phyloP scores from a whole-genome alignment of 2,113 vertebrate genomes.

The Origma solitaria region DNA sequence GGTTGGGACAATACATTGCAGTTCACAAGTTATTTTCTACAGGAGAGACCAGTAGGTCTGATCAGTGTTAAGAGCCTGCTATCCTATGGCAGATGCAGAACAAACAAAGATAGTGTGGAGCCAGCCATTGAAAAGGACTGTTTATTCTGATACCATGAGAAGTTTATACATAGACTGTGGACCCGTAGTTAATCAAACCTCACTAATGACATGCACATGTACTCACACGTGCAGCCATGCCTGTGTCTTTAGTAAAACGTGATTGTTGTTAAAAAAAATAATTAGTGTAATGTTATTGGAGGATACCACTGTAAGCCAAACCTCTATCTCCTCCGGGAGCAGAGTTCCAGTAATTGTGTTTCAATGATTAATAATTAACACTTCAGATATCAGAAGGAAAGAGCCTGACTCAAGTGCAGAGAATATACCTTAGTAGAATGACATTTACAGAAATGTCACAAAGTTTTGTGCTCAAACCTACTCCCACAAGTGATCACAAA shows the following conservation, averaged over 20 bases:
- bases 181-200: neutral
- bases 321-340: neutral
- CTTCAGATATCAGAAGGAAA: neutral
- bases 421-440: neutral
- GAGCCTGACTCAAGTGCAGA: neutral
- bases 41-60: neutral
- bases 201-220: neutral
- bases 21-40: neutral
- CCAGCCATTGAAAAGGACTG: neutral
- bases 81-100: neutral
- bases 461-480: neutral
- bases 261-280: neutral
- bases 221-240: accelerated
- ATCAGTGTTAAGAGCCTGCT: neutral
- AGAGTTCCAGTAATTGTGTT: neutral
- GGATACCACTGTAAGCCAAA: neutral
- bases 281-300: neutral
- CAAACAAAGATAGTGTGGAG: neutral
- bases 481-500: neutral
- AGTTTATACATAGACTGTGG: neutral
- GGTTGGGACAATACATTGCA: neutral
- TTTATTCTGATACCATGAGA: neutral
- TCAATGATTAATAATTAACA: neutral
- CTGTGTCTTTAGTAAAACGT: neutral
- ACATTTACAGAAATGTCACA: neutral